Percentiles rank a stretch among this genome's conserved stretches.
These are phyloP conservation scores for Trachymyrmex septentrionalis DNA, from an alignment of 1,140 invertebrate species.

Conservation along the genomic window DNA sequence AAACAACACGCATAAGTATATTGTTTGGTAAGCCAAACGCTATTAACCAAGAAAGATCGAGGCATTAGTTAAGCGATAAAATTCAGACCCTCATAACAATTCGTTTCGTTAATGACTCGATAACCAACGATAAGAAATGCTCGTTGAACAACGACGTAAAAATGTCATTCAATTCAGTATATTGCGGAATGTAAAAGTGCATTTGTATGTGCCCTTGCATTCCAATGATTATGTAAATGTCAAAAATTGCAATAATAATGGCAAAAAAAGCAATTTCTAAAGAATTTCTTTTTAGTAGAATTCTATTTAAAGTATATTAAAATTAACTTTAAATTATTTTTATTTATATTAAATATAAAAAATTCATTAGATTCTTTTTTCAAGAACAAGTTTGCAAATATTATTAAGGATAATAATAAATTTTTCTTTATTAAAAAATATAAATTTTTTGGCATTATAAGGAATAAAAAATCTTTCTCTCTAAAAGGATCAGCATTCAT, in stretches of 20 bases:
- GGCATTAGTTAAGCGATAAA: constrained; percentile 25
- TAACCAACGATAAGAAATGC: constrained; percentile 35
- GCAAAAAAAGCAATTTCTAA: background rate
- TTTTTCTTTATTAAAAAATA: background rate
- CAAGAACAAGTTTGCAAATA: background rate
- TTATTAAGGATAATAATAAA: background rate
- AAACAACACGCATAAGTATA: background rate
- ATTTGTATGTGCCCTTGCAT: background rate
- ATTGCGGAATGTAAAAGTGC: constrained; percentile 7
- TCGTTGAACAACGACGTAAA: constrained; percentile 12
- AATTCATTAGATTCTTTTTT: background rate
- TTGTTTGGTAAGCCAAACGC: background rate
- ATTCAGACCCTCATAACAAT: background rate
- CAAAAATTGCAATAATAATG: background rate
- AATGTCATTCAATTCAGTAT: background rate
- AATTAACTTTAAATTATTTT: background rate
- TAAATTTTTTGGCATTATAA: background rate
- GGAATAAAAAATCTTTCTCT: background rate
- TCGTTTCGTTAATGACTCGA: constrained; percentile 26
- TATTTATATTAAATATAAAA: background rate
- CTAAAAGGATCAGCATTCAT: background rate
- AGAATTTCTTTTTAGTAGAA: background rate
- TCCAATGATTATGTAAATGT: constrained; percentile 22
- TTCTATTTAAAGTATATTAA: background rate
- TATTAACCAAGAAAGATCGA: constrained; percentile 21